Conservation (phyloP, 2,888 invertebrate genomes). For the Volucella inanis region DNA sequence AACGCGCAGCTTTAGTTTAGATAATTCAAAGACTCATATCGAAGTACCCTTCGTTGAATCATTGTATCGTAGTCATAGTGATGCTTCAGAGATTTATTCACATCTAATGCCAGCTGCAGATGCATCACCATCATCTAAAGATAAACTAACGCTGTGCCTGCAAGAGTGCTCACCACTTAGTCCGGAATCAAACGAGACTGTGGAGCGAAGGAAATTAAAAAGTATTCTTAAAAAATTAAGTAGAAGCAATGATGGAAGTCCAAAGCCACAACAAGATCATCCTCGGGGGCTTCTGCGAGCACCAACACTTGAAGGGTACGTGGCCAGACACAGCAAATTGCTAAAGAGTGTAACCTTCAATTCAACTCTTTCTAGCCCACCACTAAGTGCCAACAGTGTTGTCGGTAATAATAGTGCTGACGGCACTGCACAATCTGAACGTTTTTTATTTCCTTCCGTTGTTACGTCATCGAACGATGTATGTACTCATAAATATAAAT, state of each 20-base stretch:
- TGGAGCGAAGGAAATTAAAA: conserved; percentile 91
- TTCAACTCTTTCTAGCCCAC: conserved; percentile 92
- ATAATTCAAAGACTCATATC: conserved; percentile 87
- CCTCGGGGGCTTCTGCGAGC: conserved; percentile 89
- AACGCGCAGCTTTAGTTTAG: conserved; percentile 91
- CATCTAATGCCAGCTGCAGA: conserved; percentile 81
- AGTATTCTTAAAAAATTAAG: conserved; percentile 93
- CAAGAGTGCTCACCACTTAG: conserved; percentile 83
- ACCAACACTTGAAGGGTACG: conserved; percentile 94
- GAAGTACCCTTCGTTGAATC: conserved; percentile 84
- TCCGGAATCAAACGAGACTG: conserved; percentile 91
- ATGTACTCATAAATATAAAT: conserved; percentile 60
- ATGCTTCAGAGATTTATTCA: conserved; percentile 88
- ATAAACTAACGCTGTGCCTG: conserved; percentile 68
- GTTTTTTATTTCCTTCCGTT: conserved; percentile 71
- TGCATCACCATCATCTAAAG: conserved; percentile 80
- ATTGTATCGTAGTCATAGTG: conserved; percentile 90
- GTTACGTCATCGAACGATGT: conserved; percentile 65
- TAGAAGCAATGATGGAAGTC: conserved; percentile 84
- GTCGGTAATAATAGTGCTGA: conserved; percentile 70
- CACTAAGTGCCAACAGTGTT: conserved; percentile 83
- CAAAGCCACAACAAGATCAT: conserved; percentile 82
- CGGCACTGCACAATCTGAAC: conserved; percentile 72
- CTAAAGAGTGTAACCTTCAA: conserved; percentile 95
- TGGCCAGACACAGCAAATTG: conserved; percentile 93